A percentile compares a stretch with the other conserved stretches of the same genome.
phyloP scores from a whole-genome alignment of 2,888 invertebrate species.

The Congeria kusceri region DNA sequence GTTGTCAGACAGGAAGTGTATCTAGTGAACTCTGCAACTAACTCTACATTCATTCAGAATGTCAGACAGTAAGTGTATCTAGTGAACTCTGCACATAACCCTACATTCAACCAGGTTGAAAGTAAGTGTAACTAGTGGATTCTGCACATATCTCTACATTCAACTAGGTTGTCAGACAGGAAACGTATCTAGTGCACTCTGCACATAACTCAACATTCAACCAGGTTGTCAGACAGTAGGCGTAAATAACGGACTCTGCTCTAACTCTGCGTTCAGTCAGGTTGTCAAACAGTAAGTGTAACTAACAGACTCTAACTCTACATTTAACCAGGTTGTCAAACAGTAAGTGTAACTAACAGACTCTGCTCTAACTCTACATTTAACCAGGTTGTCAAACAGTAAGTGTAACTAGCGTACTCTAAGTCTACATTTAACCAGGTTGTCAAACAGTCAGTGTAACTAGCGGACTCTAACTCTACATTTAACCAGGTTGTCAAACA shows the following conservation, averaged over 20 bases:
- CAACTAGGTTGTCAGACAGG: conserved; percentile 77
- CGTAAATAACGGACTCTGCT: conserved; percentile 89
- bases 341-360: conserved; percentile 85
- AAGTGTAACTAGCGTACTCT: neutral
- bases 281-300: conserved; percentile 75
- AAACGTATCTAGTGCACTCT: conserved; percentile 87
- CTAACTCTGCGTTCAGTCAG: conserved; percentile 84
- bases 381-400: conserved; percentile 77
- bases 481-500: conserved; percentile 76
- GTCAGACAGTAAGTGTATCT: conserved; percentile 73
- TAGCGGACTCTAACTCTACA: conserved; percentile 88
- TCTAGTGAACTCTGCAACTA: conserved; percentile 90
- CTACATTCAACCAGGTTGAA: conserved; percentile 76
- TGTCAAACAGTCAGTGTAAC: neutral
- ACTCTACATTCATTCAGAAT: conserved; percentile 76
- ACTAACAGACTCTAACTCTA: conserved; percentile 88
- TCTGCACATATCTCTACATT: conserved; percentile 89
- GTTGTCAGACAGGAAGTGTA: neutral
- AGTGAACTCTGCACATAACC: conserved; percentile 90
- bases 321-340: conserved; percentile 76
- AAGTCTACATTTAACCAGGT: neutral
- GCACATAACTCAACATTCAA: conserved; percentile 87
- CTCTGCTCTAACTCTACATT: conserved; percentile 89
- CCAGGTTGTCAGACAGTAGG: conserved; percentile 76
- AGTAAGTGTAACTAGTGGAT: conserved; percentile 85